Conservation (phyloP, 1,140 invertebrate species). For the Bombus breviceps region DNA sequence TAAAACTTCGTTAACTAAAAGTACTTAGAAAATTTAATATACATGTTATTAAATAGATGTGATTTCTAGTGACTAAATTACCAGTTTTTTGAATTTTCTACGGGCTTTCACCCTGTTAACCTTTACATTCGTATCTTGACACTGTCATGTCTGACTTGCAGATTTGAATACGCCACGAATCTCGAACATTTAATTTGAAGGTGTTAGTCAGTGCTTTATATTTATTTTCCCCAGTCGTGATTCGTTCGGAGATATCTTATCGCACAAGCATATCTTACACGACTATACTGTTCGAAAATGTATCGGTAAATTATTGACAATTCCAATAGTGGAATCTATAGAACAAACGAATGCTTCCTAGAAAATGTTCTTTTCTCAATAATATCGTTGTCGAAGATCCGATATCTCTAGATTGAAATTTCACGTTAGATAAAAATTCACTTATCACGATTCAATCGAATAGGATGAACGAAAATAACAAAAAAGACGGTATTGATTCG, state of each 20-base stretch:
- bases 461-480: background rate
- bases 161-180: background rate
- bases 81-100: background rate
- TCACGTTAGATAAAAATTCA: background rate
- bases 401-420: background rate
- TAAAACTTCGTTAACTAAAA: no score
- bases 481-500: no score
- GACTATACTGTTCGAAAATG: background rate
- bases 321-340: background rate
- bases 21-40: background rate
- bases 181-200: background rate
- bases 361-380: background rate
- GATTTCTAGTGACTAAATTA: no score
- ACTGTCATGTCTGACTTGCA: background rate
- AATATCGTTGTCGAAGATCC: background rate
- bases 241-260: background rate
- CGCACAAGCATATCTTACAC: background rate
- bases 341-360: background rate
- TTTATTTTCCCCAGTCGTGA: background rate
- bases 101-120: background rate
- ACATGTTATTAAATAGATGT: no score
- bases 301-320: background rate
- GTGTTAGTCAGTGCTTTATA: background rate
- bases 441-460: background rate
- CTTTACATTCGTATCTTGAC: background rate